Percentiles rank a stretch among this genome's conserved stretches.
Evolutionary conservation across 35 echinoderm and acorn worm species (phyloP).

Genomic region (Ophiothrix spiculata): DNA sequence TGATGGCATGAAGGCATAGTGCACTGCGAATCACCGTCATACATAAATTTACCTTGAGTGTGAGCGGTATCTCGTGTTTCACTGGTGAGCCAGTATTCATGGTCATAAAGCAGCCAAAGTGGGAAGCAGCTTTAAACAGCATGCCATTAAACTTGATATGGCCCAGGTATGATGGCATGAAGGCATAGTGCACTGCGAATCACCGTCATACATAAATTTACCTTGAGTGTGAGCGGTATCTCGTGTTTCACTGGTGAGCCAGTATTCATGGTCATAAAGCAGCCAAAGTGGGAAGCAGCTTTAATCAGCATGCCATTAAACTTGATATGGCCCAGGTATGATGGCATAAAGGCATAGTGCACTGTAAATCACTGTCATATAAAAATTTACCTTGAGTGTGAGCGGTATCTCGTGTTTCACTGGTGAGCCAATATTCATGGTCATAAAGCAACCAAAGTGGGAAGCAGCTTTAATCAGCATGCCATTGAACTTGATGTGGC

Average conservation of each 20-base stretch:
- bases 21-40: too few species aligned
- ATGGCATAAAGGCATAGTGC: too few species aligned
- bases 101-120: conserved; percentile 85
- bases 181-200: too few species aligned
- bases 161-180: conserved; percentile 58
- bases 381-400: conserved; percentile 74
- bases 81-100: conserved; percentile 27
- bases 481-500: conserved; percentile 59
- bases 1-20: conserved; percentile 53
- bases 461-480: conserved; percentile 58
- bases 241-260: not conserved
- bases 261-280: conserved; percentile 76
- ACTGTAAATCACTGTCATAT: too few species aligned
- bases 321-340: conserved; percentile 57
- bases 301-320: conserved; percentile 59
- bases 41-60: conserved; percentile 75
- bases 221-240: conserved; percentile 68
- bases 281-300: conserved; percentile 69
- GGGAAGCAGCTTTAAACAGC: conserved; percentile 57
- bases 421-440: conserved; percentile 31
- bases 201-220: too few species aligned
- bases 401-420: conserved; percentile 40
- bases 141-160: conserved; percentile 57
- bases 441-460: conserved; percentile 86
- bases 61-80: conserved; percentile 47